Base-by-base conservation (phyloP, 2,797 vertebrate genomes). In the Platalea minor region DNA sequence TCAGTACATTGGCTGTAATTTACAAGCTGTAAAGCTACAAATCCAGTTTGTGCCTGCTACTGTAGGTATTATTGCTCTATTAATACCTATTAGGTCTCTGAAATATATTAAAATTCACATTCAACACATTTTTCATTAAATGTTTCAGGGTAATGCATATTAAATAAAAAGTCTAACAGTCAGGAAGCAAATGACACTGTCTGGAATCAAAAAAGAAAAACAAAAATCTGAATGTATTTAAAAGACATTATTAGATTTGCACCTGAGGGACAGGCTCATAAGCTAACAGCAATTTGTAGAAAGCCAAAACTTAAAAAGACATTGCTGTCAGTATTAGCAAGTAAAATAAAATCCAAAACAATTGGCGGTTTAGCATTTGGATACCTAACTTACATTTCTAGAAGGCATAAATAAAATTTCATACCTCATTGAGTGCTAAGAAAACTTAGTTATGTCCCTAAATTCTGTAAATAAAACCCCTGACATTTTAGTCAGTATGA, bases 51-150 rank as follows among this genome's bases (percentile, higher is more conserved):
- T 88, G 77, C 31, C 85, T 90, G 53, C 80, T 93, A 33, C 43
- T 80, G 87, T 51, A 80, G 39, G 64, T 70, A 90, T 89, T 97
- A 92, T 85, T 95, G 78, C 61, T 84, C 82, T 87, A 93, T 97
- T 95, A 97, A 96, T 95, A 91, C 37, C 53, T 89, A 79, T 97
- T 95, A 95, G 75, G 89, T 86, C 75, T 53, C 88, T 93, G 83
- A 91, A 91, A 94, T 85, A 92, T 10, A 95, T 93, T 96, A 83
- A 92, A 93, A 93, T 81, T 91, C 59, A 75, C 0, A 0, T 87
- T 91, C 68, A 64, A 53, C 46, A 75, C 31, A 92, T 96, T 95
- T 93, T 89, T 96, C 78, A 85, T 79, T 2, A 75, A 61, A 91
- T 76, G 67, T 84, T 88, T 95, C 61, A 74, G 69, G 53, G 43